Evolutionary conservation across 2,888 invertebrate genomes (phyloP), one percentile per base, ranked within the genome.

Genomic region (Xanthorhoe spadicearia): DNA sequence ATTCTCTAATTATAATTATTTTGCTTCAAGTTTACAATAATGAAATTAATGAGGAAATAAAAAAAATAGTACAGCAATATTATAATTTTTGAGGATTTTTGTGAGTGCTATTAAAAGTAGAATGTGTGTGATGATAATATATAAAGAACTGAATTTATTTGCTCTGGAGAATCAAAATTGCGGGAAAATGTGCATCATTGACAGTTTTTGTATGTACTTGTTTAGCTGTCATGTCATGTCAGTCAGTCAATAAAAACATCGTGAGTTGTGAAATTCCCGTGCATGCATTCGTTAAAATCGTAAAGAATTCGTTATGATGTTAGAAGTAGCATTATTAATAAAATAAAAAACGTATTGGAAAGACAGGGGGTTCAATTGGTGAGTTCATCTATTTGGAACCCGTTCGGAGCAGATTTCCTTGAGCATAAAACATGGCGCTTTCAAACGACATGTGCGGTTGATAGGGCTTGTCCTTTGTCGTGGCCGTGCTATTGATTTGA

Each of bases 221-320:
- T 4, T 46, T 46, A 46, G 43, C 0, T 56, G 51, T 52, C 56
- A 57, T 19, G 38, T 28, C 89, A 90, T n/a, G 23, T 89, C 90
- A 65, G 87, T 89, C 90, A 65, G 87, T 90, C 89, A 90, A 90
- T 89, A 90, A 89, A 86, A 90, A 92, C 89, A 90, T 84, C 83
- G 82, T 83, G 85, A 82, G 72, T 79, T 75, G 79, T 76, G 77
- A 78, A 76, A 72, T 84, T 81, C 79, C 77, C 32, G 46, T 52
- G 17, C 23, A 48, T 52, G n/a, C 23, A 48, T 60, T 64, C 23
- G 15, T 53, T 18, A 10, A 65, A 64, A 65, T 61, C 59, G 8
- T 63, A 54, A 15, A n/a, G 10, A 52, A 43, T 52, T 50, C 23
- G 9, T 4, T 17, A 46, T 4, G 32, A 43, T 61, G 48, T 49